Percentiles rank a stretch among this genome's conserved stretches.
Evolutionary conservation across 2,888 invertebrate species (phyloP).

Genomic region (Erebia ligea): DNA sequence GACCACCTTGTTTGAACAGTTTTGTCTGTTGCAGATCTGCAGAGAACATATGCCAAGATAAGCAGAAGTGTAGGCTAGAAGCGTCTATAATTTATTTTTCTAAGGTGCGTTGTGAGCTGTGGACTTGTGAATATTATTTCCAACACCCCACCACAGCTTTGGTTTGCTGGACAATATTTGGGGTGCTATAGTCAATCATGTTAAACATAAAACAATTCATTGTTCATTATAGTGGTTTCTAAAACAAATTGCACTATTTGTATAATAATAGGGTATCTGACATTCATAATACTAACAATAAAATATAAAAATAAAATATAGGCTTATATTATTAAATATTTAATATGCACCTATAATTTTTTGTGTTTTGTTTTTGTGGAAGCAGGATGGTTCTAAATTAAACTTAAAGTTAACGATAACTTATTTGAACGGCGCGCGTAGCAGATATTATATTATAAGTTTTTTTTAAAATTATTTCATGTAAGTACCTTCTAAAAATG

Average conservation of each 20-base stretch:
- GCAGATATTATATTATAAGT: no score
- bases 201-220: slow-evolving; percentile 67
- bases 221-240: slow-evolving; percentile 67
- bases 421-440: no score
- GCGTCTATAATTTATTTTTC: slow-evolving; percentile 82
- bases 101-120: slow-evolving; percentile 82
- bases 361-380: no score
- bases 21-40: slow-evolving; percentile 61
- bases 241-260: slow-evolving; percentile 67
- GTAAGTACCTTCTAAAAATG: no score
- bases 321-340: no score
- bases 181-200: slow-evolving; percentile 80
- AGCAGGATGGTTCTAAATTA: no score
- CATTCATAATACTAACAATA: background rate
- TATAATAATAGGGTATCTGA: slow-evolving; percentile 37
- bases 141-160: slow-evolving; percentile 63
- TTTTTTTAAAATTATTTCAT: no score
- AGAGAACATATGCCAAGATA: slow-evolving; percentile 83
- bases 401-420: no score
- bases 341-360: no score
- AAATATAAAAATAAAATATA: no score
- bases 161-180: slow-evolving; percentile 71
- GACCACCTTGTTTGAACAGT: slow-evolving; percentile 2
- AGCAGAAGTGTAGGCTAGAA: slow-evolving; percentile 72
- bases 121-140: slow-evolving; percentile 78